These are phyloP conservation scores for Avahi laniger DNA, from an alignment of 2,797 vertebrate genomes.

Conservation along the genomic window DNA sequence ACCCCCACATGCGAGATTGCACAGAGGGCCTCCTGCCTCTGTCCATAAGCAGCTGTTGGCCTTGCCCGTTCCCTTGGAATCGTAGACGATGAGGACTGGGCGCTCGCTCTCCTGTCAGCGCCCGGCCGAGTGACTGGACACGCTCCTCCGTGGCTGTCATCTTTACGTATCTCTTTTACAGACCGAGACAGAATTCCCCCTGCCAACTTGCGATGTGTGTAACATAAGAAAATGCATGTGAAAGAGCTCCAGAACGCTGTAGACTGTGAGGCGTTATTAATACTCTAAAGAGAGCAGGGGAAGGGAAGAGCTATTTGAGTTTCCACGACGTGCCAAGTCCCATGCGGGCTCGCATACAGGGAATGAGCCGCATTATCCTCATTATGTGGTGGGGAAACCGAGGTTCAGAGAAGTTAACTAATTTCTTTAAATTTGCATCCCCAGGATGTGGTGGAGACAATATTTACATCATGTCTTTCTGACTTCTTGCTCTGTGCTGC, in stretches of 20 bases:
- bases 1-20: accelerated
- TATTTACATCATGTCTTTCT: not conserved
- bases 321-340: not conserved
- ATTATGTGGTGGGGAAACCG: not conserved
- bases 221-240: not conserved
- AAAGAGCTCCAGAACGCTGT: not conserved
- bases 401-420: not conserved
- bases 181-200: no score
- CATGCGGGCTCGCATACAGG: not conserved
- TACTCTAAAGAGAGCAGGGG: not conserved
- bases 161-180: not conserved
- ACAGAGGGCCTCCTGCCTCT: not conserved
- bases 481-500: not conserved
- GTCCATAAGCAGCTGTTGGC: no score
- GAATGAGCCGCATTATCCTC: no score
- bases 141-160: not conserved
- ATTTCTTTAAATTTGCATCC: not conserved
- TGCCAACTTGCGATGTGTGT: not conserved
- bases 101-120: not conserved
- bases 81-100: not conserved
- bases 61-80: not conserved
- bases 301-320: not conserved
- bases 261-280: no score
- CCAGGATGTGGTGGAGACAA: not conserved
- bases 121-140: no score